A percentile compares a stretch with the other conserved stretches of the same genome.
phyloP scores from a whole-genome alignment of 2,113 vertebrate genomes.

The Tetrax tetrax region DNA sequence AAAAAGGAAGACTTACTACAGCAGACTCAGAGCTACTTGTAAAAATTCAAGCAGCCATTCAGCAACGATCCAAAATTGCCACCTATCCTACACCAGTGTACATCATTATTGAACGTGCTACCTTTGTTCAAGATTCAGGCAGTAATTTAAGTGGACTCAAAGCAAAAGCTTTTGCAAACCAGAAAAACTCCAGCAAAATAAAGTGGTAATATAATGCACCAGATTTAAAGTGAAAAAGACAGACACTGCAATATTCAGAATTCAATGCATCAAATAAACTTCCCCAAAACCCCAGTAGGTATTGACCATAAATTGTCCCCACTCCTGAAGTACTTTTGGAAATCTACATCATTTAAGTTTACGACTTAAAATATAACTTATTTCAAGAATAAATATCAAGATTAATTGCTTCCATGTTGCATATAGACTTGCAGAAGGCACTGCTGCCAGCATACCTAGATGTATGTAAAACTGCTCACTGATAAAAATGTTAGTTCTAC shows the following conservation, averaged over 20 bases:
- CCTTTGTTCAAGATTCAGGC: background rate
- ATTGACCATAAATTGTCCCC: background rate
- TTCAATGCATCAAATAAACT: background rate
- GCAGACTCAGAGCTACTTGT: background rate
- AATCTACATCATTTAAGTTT: background rate
- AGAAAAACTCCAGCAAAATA: background rate
- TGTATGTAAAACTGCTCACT: background rate
- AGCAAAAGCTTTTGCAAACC: background rate
- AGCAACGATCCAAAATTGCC: background rate
- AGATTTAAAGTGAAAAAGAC: background rate
- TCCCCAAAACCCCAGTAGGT: background rate
- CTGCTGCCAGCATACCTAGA: background rate
- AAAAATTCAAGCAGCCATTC: background rate
- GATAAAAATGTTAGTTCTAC: background rate
- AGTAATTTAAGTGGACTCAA: background rate
- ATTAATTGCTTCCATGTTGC: background rate
- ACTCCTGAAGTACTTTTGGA: background rate
- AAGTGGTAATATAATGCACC: background rate
- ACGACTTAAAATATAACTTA: background rate
- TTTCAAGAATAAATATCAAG: background rate
- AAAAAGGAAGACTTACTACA: background rate
- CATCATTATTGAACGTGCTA: accelerated
- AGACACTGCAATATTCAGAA: background rate
- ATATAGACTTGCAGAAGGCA: background rate
- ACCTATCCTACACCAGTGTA: background rate